Evolutionary conservation across 2,797 vertebrate species (phyloP).

Genomic region (Hapalemur alaotrensis): DNA sequence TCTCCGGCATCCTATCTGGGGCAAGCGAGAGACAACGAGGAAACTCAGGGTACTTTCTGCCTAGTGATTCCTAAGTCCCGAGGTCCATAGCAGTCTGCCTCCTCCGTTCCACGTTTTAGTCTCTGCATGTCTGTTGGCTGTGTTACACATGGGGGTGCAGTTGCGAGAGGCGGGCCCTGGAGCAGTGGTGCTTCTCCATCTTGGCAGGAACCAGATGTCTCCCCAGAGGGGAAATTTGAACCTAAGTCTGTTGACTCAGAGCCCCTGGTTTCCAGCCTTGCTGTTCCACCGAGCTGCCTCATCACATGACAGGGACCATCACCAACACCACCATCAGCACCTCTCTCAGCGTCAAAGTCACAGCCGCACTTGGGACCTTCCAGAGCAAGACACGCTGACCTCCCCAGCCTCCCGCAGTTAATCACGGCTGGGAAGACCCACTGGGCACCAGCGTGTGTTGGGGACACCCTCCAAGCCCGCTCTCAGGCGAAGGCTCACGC

Average conservation of each 20-base stretch:
- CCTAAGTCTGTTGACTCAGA: no score
- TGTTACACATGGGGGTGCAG: not conserved
- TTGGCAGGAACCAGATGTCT: not conserved
- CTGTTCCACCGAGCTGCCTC: no score
- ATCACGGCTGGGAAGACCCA: not conserved
- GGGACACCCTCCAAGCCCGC: not conserved
- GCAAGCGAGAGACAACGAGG: not conserved
- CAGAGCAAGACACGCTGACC: rapidly evolving
- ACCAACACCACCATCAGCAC: not conserved
- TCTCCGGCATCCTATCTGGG: not conserved
- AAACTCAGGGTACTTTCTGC: not conserved
- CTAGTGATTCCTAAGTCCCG: rapidly evolving
- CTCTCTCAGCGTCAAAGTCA: not conserved
- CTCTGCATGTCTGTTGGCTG: rapidly evolving
- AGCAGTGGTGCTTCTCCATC: no score
- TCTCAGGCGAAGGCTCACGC: not conserved
- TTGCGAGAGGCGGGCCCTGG: not conserved
- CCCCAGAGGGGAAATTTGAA: not conserved
- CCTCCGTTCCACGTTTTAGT: rapidly evolving
- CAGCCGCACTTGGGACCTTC: not conserved
- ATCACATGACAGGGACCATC: not conserved
- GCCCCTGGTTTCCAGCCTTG: not conserved
- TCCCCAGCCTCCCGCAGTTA: not conserved
- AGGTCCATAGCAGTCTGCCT: not conserved
- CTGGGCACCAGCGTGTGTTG: rapidly evolving